phyloP scores from a whole-genome alignment of 2,888 invertebrate genomes.

The Phaedon cochleariae region DNA sequence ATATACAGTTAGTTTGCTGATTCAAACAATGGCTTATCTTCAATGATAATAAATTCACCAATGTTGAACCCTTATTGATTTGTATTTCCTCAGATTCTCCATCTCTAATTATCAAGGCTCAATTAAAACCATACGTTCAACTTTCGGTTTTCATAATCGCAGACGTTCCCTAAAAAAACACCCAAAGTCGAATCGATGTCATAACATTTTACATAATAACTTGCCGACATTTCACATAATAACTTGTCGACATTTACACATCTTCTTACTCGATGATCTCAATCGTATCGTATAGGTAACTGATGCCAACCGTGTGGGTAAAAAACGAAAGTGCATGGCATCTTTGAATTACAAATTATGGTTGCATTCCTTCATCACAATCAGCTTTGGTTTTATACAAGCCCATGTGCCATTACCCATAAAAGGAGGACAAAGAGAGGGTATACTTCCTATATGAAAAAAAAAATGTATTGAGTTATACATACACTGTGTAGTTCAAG shows the following conservation, averaged over 20 bases:
- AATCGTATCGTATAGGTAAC: conserved; percentile 5
- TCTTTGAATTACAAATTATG: conserved; percentile 20
- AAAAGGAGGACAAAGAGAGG: neutral
- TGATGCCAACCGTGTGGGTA: neutral
- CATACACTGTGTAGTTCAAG: no score
- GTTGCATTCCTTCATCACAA: conserved; percentile 18
- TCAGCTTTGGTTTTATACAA: neutral
- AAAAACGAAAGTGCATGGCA: conserved; percentile 33
- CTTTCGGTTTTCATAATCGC: neutral
- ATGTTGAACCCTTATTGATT: no score
- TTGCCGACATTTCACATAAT: conserved; percentile 17
- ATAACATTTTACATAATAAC: neutral
- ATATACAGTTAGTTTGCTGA: no score
- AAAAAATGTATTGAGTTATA: no score
- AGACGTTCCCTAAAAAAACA: neutral
- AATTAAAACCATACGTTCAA: no score
- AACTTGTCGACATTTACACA: conserved; percentile 17
- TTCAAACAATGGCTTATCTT: no score
- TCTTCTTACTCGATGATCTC: no score
- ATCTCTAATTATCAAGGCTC: no score
- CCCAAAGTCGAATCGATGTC: neutral
- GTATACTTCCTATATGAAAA: no score
- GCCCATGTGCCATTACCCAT: neutral
- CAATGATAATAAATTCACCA: no score
- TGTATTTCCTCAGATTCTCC: no score